These are phyloP conservation scores for Etheostoma cragini DNA, from an alignment of 2,113 vertebrate genomes.

Conservation along the genomic window DNA sequence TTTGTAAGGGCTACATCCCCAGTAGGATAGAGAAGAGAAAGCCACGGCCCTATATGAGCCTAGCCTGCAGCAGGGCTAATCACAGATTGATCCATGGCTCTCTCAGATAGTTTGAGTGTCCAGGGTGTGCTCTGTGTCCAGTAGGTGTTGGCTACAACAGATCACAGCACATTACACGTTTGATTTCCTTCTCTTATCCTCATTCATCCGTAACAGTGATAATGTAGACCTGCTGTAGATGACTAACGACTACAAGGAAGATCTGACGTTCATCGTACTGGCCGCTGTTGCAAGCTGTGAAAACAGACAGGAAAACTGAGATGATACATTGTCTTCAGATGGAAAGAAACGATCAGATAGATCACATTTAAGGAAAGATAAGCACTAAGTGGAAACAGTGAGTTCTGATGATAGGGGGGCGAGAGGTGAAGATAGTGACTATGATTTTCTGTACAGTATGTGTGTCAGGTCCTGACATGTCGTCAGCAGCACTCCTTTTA, in stretches of 20 bases:
- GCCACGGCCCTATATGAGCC: conserved; percentile 16
- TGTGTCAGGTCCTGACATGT: conserved; percentile 39
- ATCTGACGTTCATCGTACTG: neutral
- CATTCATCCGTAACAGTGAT: neutral
- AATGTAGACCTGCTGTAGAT: neutral
- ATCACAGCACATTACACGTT: neutral
- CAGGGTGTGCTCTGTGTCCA: neutral
- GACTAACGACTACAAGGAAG: conserved; percentile 7
- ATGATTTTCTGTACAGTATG: conserved; percentile 3
- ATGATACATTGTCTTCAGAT: conserved; percentile 27
- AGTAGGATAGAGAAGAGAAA: conserved; percentile 52
- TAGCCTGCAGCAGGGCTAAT: conserved; percentile 45
- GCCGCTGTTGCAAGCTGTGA: conserved; percentile 16
- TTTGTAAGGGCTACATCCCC: conserved; percentile 70
- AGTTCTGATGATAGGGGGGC: conserved; percentile 24
- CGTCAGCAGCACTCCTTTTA: conserved; percentile 60
- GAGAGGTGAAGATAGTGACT: conserved; percentile 35
- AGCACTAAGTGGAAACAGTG: conserved; percentile 23
- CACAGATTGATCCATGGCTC: conserved; percentile 36
- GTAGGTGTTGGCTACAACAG: neutral
- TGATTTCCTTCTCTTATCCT: neutral
- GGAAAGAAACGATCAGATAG: conserved; percentile 9
- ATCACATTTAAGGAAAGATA: neutral
- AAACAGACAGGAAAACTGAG: conserved; percentile 14
- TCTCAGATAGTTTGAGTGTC: conserved; percentile 20